A percentile compares a stretch with the other conserved stretches of the same genome.
phyloP scores from a whole-genome alignment of 1,140 invertebrate genomes.

The Palaemon carinicauda region DNA sequence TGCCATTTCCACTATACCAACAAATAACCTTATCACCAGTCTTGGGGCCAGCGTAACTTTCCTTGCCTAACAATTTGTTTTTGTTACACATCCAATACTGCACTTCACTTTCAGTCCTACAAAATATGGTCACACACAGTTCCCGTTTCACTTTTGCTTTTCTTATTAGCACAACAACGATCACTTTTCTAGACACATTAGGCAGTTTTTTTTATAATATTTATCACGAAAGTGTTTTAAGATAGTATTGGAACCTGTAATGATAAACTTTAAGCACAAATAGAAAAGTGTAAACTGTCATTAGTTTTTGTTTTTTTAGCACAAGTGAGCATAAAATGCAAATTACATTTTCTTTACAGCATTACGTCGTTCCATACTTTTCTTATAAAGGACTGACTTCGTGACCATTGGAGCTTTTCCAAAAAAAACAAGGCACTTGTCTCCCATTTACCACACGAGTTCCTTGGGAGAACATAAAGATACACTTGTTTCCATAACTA shows the following conservation, averaged over 20 bases:
- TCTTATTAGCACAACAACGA: slow-evolving; percentile 26
- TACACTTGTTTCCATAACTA: not conserved
- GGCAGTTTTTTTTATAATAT: too few species aligned
- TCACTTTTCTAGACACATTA: not conserved
- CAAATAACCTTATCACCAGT: slow-evolving; percentile 25
- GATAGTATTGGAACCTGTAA: too few species aligned
- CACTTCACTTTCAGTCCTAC: not conserved
- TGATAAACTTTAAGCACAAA: too few species aligned
- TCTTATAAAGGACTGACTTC: too few species aligned
- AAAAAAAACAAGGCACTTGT: too few species aligned
- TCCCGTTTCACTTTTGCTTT: slow-evolving; percentile 49
- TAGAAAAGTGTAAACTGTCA: too few species aligned
- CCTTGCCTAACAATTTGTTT: not conserved
- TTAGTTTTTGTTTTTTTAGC: too few species aligned
- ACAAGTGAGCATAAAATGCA: too few species aligned
- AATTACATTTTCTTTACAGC: too few species aligned
- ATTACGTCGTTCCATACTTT: too few species aligned
- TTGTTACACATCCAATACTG: not conserved
- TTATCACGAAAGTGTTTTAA: too few species aligned
- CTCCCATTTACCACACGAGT: not conserved
- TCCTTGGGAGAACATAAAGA: slow-evolving; percentile 16
- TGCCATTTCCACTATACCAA: slow-evolving; percentile 11
- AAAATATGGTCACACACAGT: not conserved
- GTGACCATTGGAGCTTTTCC: too few species aligned
- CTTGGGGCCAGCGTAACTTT: not conserved